A percentile compares a stretch with the other conserved stretches of the same genome.
These are phyloP conservation scores for Tauraco hartlaubi DNA, from an alignment of 2,797 vertebrate species.

Conservation along the genomic window DNA sequence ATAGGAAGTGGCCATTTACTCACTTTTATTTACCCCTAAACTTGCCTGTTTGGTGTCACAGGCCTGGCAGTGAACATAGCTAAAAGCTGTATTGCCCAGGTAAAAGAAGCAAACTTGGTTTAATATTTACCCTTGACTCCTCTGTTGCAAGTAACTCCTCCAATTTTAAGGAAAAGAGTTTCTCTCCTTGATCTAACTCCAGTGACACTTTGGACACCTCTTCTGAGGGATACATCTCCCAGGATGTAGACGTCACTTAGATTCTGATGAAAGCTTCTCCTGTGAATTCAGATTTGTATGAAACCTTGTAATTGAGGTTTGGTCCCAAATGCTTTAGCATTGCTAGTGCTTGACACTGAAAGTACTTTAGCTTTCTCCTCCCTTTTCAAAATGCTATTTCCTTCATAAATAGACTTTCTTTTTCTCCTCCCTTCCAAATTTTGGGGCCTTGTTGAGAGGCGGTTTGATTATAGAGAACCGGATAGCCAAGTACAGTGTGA, in stretches of 20 bases:
- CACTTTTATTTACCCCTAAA: conserved; percentile 53
- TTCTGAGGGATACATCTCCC: not conserved
- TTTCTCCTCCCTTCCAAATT: not conserved
- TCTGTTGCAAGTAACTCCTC: not conserved
- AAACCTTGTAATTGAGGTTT: not conserved
- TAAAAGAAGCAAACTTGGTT: not conserved
- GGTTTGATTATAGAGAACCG: not conserved
- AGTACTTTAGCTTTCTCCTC: not conserved
- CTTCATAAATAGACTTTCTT: not conserved
- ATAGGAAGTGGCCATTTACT: not conserved
- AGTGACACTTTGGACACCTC: not conserved
- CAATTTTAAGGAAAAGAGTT: not conserved
- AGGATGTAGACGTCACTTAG: not conserved
- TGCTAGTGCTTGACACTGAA: not conserved
- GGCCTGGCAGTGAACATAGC: not conserved
- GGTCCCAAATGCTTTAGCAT: not conserved
- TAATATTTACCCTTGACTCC: not conserved
- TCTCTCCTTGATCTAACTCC: not conserved
- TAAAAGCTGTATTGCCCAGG: not conserved
- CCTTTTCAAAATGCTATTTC: not conserved
- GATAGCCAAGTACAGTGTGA: not conserved
- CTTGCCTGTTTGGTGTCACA: not conserved
- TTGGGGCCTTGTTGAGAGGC: not conserved
- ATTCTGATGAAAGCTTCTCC: not conserved
- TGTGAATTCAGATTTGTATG: not conserved